A percentile compares a stretch with the other conserved stretches of the same genome.
These are phyloP conservation scores for Pollimyrus isidori DNA, from an alignment of 2,113 vertebrate genomes.

Conservation along the genomic window DNA sequence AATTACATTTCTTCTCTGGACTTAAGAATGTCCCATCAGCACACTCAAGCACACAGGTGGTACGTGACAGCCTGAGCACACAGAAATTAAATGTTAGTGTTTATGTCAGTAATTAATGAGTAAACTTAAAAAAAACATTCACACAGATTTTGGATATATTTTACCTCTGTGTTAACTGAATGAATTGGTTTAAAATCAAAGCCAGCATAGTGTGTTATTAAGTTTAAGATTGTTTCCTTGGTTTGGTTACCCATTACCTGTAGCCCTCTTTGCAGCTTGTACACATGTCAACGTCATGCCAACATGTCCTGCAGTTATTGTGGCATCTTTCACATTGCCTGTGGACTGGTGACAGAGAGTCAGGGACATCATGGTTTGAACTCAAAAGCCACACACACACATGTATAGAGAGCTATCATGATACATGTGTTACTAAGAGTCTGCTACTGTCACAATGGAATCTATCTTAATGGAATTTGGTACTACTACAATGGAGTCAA, in stretches of 20 bases:
- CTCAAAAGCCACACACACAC: neutral
- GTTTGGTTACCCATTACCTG: constrained; percentile 58
- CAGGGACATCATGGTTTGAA: neutral
- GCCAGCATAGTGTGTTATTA: neutral
- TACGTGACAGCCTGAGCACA: constrained; percentile 65
- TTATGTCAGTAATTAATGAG: neutral
- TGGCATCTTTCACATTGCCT: constrained; percentile 75
- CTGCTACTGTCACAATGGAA: neutral
- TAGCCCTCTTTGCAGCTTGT: constrained; percentile 73
- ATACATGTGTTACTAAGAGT: neutral
- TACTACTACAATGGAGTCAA: neutral
- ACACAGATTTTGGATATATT: neutral
- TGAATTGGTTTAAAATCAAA: neutral
- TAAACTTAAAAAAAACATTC: neutral
- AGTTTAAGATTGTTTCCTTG: neutral
- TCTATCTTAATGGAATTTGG: neutral
- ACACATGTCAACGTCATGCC: constrained; percentile 66
- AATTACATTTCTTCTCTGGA: constrained; percentile 62
- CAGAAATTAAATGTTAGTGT: neutral
- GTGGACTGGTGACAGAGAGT: constrained; percentile 54
- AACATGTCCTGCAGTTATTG: constrained; percentile 72
- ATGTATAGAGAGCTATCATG: neutral
- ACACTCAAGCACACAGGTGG: constrained; percentile 75
- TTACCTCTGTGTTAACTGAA: neutral
- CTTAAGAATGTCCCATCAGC: constrained; percentile 71